Percentiles rank a stretch among this genome's conserved stretches.
These are phyloP conservation scores for Sinopyrophorus schimmeli DNA, from an alignment of 2,888 invertebrate genomes.

Conservation along the genomic window DNA sequence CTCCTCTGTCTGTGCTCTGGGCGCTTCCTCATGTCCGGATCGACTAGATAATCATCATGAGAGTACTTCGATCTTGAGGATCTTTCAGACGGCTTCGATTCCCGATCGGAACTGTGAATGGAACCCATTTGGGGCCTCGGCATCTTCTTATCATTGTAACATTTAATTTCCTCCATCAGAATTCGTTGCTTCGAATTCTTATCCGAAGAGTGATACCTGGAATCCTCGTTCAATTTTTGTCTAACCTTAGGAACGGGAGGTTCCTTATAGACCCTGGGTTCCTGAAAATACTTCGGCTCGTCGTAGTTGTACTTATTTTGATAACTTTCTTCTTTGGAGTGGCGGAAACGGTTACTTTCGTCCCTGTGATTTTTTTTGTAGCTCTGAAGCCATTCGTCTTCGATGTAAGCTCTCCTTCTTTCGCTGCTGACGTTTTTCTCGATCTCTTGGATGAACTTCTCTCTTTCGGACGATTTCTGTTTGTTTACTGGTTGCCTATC, in stretches of 20 bases:
- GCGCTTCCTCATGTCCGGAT: constrained; percentile 20
- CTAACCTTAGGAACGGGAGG: constrained; percentile 46
- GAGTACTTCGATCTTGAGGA: constrained; percentile 13
- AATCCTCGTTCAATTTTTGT: constrained; percentile 38
- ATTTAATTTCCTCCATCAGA: no score
- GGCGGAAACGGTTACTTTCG: constrained; percentile 43
- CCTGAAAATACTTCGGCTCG: constrained; percentile 34
- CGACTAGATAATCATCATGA: constrained; percentile 30
- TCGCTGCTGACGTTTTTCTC: constrained; percentile 12
- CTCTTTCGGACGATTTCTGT: constrained; percentile 33
- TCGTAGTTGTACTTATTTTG: constrained; percentile 29
- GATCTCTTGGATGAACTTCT: constrained; percentile 24
- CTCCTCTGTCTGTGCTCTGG: constrained; percentile 45
- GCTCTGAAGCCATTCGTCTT: constrained; percentile 18
- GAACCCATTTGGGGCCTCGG: constrained; percentile 13
- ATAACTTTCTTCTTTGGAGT: constrained; percentile 15
- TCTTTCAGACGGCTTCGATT: constrained; percentile 18
- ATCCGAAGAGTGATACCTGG: constrained; percentile 41
- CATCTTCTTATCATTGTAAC: no score
- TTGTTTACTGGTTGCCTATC: constrained; percentile 22
- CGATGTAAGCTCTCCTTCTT: constrained; percentile 3
- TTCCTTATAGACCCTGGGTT: constrained; percentile 19
- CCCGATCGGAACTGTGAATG: constrained; percentile 14
- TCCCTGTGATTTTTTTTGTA: constrained; percentile 6
- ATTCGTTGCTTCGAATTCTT: constrained; percentile 13